Evolutionary conservation across 2,113 vertebrate species (phyloP).

Genomic region (Orientallactaga bullata): DNA sequence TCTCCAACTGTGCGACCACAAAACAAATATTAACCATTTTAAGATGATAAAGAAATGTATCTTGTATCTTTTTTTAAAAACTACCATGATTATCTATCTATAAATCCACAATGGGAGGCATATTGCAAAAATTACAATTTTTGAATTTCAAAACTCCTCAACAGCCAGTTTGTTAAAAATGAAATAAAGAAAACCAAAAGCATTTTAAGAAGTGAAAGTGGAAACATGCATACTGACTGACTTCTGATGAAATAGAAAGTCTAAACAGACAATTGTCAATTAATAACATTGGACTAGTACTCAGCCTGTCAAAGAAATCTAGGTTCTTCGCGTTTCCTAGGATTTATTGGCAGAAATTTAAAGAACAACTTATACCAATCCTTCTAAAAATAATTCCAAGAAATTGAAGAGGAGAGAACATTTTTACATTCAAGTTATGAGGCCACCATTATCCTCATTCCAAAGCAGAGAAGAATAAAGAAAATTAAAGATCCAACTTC

Average conservation of each 20-base stretch:
- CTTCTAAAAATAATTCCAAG: background rate
- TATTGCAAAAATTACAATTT: background rate
- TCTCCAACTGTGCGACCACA: background rate
- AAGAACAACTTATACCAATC: background rate
- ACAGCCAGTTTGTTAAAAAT: background rate
- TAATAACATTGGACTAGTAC: background rate
- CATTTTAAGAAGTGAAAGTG: constrained; percentile 25
- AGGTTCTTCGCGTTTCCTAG: background rate
- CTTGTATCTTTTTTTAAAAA: background rate
- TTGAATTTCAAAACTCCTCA: background rate
- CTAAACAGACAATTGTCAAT: background rate
- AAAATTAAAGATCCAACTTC: background rate
- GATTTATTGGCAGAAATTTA: background rate
- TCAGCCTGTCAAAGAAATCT: background rate
- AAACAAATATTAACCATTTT: background rate
- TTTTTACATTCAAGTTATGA: background rate
- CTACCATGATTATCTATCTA: background rate
- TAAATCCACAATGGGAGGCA: background rate
- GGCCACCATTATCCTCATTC: background rate
- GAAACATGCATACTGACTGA: background rate
- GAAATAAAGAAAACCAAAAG: background rate
- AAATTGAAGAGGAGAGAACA: background rate
- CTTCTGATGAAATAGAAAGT: background rate
- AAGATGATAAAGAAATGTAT: background rate
- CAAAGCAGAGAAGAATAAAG: background rate